Conservation (phyloP, 2,888 invertebrate genomes). For the Heteromyza rotundicornis region DNA sequence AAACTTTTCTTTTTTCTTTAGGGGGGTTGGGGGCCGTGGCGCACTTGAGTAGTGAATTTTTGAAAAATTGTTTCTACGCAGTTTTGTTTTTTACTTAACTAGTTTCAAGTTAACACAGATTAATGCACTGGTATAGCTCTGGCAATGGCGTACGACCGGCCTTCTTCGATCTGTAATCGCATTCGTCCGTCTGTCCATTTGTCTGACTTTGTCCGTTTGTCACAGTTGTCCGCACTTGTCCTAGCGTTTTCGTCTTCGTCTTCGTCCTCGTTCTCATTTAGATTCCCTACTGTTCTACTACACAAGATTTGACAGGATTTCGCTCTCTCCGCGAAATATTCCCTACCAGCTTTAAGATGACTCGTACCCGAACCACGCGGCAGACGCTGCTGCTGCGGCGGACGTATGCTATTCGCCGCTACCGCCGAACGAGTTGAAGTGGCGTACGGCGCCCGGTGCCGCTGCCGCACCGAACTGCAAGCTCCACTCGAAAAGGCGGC, state of each 20-base stretch:
- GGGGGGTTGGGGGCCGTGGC: conserved; percentile 3
- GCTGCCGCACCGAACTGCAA: conserved; percentile 62
- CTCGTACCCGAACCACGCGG: conserved; percentile 59
- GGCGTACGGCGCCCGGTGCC: conserved; percentile 60
- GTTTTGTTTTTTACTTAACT: conserved; percentile 9
- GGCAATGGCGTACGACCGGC: conserved; percentile 23
- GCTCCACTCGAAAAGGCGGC: conserved; percentile 63
- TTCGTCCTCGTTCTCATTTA: conserved; percentile 3
- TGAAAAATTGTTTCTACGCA: conserved; percentile 7
- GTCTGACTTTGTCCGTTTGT: too few species aligned
- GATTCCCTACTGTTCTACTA: too few species aligned
- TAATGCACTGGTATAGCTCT: conserved; percentile 54
- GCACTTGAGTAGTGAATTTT: neutral
- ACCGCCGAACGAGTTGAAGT: conserved; percentile 62
- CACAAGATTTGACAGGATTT: too few species aligned
- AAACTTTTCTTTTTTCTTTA: conserved; percentile 34
- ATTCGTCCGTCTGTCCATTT: neutral
- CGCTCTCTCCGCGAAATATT: too few species aligned
- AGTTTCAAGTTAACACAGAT: conserved; percentile 54
- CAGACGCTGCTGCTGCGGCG: conserved; percentile 46
- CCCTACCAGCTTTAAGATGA: conserved; percentile 47
- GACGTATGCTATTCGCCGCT: conserved; percentile 61
- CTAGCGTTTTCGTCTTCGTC: too few species aligned
- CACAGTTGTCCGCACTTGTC: neutral
- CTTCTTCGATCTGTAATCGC: neutral